Conservation (phyloP, 2,113 vertebrate genomes). For the Engraulis encrasicolus region DNA sequence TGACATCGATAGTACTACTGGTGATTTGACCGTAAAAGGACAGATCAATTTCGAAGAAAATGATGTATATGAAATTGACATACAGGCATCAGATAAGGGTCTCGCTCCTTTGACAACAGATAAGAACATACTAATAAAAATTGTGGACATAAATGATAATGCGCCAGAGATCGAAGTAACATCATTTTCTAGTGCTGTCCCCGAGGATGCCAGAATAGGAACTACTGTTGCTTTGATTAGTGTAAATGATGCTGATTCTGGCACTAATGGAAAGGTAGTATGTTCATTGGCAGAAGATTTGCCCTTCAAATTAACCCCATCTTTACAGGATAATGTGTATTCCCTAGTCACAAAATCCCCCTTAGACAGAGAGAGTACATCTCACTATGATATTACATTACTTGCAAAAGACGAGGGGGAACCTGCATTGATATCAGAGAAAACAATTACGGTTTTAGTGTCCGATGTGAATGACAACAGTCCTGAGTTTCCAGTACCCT, state of each 20-base stretch:
- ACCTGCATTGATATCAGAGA: constrained; percentile 44
- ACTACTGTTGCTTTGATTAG: constrained; percentile 45
- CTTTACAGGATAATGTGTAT: constrained; percentile 38
- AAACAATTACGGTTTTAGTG: constrained; percentile 50
- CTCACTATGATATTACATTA: constrained; percentile 29
- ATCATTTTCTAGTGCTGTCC: constrained; percentile 36
- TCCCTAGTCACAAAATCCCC: constrained; percentile 44
- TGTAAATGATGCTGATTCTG: constrained; percentile 43
- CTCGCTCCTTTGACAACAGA: constrained; percentile 6
- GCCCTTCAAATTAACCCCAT: constrained; percentile 49
- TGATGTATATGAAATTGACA: constrained; percentile 46
- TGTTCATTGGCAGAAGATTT: constrained; percentile 24
- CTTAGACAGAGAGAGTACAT: constrained; percentile 59
- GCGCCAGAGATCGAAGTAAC: constrained; percentile 54
- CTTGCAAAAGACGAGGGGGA: constrained; percentile 51
- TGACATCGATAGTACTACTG: constrained; percentile 34
- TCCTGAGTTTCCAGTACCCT: constrained; percentile 43
- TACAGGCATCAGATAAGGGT: constrained; percentile 45
- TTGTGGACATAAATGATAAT: constrained; percentile 74
- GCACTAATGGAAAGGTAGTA: constrained; percentile 29
- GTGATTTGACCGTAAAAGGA: constrained; percentile 43
- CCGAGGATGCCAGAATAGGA: constrained; percentile 25
- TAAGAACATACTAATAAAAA: constrained; percentile 45
- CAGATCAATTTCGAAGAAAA: constrained; percentile 45
- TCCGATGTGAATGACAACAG: constrained; percentile 58